Conservation (phyloP, 1,140 invertebrate genomes). For the Elysia chlorotica region DNA sequence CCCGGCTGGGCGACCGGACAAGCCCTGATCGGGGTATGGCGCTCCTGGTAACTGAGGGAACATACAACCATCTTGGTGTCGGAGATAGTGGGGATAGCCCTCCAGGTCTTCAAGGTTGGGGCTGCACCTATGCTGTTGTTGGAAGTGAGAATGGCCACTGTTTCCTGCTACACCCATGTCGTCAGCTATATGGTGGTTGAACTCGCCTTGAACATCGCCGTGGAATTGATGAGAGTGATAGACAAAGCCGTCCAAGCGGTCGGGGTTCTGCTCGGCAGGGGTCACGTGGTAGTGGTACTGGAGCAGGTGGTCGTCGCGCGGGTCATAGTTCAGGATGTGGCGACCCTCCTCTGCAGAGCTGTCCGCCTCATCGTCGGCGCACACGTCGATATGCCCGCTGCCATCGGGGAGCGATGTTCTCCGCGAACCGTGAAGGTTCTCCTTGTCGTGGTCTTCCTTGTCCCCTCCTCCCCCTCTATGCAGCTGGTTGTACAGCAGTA, state of each 20-base stretch:
- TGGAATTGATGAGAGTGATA: background rate
- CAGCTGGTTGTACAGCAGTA: slow-evolving; percentile 4
- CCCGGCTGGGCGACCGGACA: background rate
- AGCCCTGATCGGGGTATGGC: background rate
- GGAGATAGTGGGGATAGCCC: background rate
- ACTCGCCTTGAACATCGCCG: background rate
- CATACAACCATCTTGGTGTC: background rate
- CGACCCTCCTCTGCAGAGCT: background rate
- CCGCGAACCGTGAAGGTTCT: background rate
- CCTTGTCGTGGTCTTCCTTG: slow-evolving; percentile 16
- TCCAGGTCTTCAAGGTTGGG: background rate
- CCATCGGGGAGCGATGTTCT: background rate
- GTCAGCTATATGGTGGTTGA: too few relatives aligned
- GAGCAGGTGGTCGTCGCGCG: background rate
- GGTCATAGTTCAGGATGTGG: background rate
- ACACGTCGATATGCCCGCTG: too few relatives aligned
- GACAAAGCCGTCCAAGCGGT: background rate
- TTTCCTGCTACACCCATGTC: too few relatives aligned
- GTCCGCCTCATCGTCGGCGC: background rate
- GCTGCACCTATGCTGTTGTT: background rate
- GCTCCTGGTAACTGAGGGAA: background rate
- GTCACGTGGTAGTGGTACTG: background rate
- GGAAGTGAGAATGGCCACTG: background rate
- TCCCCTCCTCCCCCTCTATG: background rate
- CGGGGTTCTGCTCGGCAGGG: background rate